Percentiles rank a stretch among this genome's conserved stretches.
Evolutionary conservation across 2,797 vertebrate genomes (phyloP).

Genomic region (Gymnopithys bicolor): DNA sequence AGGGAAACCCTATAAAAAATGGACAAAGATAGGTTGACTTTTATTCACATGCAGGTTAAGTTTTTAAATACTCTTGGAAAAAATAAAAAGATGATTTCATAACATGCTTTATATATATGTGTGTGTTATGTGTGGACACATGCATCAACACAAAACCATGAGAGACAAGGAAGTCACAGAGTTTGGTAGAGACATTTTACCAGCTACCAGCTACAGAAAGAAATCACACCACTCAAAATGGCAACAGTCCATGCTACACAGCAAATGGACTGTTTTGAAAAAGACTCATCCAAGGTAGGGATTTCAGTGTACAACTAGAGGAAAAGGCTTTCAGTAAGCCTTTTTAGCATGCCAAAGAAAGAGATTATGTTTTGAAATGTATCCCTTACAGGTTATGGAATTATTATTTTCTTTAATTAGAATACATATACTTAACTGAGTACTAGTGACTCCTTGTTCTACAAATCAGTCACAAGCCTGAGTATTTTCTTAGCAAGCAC

Average conservation of each 20-base stretch:
- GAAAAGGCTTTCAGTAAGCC: background rate
- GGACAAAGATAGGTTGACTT: slow-evolving; percentile 73
- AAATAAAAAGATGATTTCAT: background rate
- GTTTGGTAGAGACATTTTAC: background rate
- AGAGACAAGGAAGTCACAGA: background rate
- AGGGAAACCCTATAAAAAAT: slow-evolving; percentile 91
- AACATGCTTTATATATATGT: background rate
- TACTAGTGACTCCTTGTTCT: background rate
- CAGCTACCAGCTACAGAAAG: background rate
- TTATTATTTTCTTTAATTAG: background rate
- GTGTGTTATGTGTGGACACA: background rate
- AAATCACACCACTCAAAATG: background rate
- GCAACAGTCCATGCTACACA: background rate
- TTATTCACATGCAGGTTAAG: background rate
- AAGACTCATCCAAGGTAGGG: background rate
- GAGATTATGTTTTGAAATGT: background rate
- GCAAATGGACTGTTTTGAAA: background rate
- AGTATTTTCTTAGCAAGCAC: background rate
- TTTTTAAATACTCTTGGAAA: slow-evolving; percentile 21
- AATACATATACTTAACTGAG: background rate
- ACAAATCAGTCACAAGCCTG: background rate
- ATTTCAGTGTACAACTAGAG: background rate
- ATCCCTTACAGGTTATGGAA: background rate
- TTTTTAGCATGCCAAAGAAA: background rate
- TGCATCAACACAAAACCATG: background rate